Evolutionary conservation across 2,888 invertebrate genomes (phyloP), one percentile per base, ranked within the genome.

Genomic region (Phaonia tiefii): DNA sequence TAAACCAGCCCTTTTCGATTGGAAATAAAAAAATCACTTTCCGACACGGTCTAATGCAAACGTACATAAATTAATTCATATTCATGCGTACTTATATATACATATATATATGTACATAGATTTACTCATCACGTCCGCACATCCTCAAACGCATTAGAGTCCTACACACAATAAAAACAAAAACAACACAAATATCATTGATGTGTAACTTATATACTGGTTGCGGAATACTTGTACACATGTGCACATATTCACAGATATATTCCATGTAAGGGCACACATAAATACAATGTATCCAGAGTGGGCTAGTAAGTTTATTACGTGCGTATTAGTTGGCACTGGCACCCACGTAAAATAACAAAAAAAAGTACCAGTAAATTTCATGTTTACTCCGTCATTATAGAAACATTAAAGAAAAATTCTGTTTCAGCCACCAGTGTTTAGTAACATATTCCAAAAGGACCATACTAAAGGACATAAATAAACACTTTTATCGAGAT

Each of bases 91-190:
- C 56, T 26, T 51, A 60, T 51, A 67, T 39, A 63, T 51, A 51
- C 42, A 67, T 39, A 63, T 63, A 63, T 63, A 20, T 42, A 66
- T 82, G n/a, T n/a, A n/a, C n/a, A n/a, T n/a, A n/a, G n/a, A n/a
- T 83, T 83, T 82, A 83, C 82, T 79, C 82, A 75, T 80, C 84
- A 84, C 84, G 84, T 84, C 76, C 83, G 71, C 76, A 82, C 79
- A 82, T 82, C 73, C 71, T 74, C 83, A 82, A 82, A 84, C 82
- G 82, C 83, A 84, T 84, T 84, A 84, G 75, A 76, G 72, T 70
- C 73, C 72, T 63, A 42, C 63, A 63, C 39, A 63, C 37, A 67
- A 67, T 67, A n/a, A 79, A 76, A 49, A 46, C 73, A 39, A 65
- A 71, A 77, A 67, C 26, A 74, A 71, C 26, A 66, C 77, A 46